These are phyloP conservation scores for Drosophila setifemur DNA, from an alignment of 1,140 invertebrate species.

Conservation along the genomic window DNA sequence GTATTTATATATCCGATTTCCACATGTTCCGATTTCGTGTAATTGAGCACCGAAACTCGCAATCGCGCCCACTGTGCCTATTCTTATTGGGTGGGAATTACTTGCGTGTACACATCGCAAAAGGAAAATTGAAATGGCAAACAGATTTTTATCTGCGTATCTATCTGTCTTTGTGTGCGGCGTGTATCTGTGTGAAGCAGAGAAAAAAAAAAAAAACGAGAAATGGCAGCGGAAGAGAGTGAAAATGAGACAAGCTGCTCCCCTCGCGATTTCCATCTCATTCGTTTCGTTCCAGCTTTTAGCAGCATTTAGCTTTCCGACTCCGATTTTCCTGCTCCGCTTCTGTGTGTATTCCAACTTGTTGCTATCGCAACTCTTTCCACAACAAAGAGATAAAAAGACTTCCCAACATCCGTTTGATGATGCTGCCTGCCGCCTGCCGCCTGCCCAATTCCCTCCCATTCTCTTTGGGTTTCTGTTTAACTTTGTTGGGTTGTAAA, in stretches of 20 bases:
- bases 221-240: background rate
- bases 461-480: background rate
- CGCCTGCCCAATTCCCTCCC: too few species aligned
- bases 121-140: conserved; percentile 46
- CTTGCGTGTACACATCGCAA: background rate
- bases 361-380: conserved; percentile 44
- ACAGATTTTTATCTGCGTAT: conserved; percentile 43
- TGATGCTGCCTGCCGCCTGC: too few species aligned
- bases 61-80: background rate
- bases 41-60: too few species aligned
- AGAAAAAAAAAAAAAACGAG: conserved; percentile 12
- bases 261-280: conserved; percentile 38
- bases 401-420: conserved; percentile 2
- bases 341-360: conserved; percentile 14
- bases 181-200: conserved; percentile 10
- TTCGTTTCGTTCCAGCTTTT: conserved; percentile 28
- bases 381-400: background rate
- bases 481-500: background rate
- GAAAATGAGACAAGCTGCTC: conserved; percentile 17
- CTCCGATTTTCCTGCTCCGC: background rate
- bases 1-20: too few species aligned
- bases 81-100: conserved; percentile 8
- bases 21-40: too few species aligned
- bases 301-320: background rate
- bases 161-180: conserved; percentile 4